Conservation (phyloP, 2,888 invertebrate species). For the Cabera pusaria region DNA sequence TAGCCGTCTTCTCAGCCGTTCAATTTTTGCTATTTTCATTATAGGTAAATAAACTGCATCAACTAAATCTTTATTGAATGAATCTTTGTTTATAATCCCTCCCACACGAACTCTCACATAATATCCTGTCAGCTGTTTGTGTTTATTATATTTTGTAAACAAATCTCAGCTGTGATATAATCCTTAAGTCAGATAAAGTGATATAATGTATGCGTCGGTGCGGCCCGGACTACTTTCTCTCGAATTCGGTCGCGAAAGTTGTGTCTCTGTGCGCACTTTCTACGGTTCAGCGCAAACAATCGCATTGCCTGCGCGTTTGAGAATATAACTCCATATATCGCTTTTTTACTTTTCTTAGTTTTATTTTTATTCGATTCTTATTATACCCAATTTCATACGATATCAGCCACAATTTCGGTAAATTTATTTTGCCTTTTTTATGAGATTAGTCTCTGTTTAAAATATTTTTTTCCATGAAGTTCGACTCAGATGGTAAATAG, state of each 20-base stretch:
- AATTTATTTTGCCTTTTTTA: no score
- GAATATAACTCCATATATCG: slow-evolving; percentile 30
- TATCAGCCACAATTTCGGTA: no score
- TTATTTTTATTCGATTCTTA: slow-evolving; percentile 1
- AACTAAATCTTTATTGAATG: no score
- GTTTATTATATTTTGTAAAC: slow-evolving; percentile 38
- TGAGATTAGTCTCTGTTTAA: no score
- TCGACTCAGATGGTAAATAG: no score
- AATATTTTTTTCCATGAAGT: no score
- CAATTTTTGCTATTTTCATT: no score
- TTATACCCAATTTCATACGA: no score
- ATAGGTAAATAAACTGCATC: no score
- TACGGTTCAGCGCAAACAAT: slow-evolving; percentile 69
- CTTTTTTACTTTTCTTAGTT: slow-evolving; percentile 6
- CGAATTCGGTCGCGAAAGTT: slow-evolving; percentile 82
- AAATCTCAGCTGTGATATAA: slow-evolving; percentile 64
- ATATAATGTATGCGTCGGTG: slow-evolving; percentile 75
- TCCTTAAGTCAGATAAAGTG: slow-evolving; percentile 68
- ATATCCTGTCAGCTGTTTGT: slow-evolving; percentile 29
- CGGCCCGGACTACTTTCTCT: slow-evolving; percentile 80
- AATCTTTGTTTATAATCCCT: no score
- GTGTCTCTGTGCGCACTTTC: slow-evolving; percentile 77
- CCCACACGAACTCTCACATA: not conserved
- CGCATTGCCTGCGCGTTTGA: slow-evolving; percentile 39
- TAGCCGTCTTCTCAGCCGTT: no score